A percentile compares a stretch with the other conserved stretches of the same genome.
Conservation (phyloP, 2,797 vertebrate genomes). For the Sebastes taczanowskii region DNA sequence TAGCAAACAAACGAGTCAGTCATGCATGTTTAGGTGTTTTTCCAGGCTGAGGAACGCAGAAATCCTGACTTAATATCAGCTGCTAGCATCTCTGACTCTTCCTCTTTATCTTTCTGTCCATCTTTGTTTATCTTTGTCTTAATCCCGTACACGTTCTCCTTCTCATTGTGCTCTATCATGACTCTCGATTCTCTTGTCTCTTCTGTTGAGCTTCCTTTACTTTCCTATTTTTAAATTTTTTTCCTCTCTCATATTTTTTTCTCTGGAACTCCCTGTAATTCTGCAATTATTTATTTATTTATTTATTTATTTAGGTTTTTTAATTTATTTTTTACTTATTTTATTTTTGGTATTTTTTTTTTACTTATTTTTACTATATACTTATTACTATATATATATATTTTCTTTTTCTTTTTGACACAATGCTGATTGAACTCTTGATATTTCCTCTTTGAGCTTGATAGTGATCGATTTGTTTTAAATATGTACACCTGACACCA, state of each 20-base stretch:
- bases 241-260: too few relatives aligned
- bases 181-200: background rate
- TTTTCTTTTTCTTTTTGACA: too few relatives aligned
- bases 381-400: too few relatives aligned
- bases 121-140: background rate
- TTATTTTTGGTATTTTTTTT: too few relatives aligned
- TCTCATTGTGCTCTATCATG: background rate
- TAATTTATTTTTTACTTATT: too few relatives aligned
- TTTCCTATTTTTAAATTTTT: background rate
- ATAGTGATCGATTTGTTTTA: background rate
- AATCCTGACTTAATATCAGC: background rate
- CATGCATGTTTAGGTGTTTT: conserved; percentile 15
- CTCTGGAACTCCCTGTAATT: too few relatives aligned
- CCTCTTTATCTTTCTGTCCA: background rate
- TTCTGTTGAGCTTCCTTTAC: background rate
- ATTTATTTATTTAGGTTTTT: too few relatives aligned
- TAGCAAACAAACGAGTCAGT: background rate
- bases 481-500: background rate
- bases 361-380: too few relatives aligned
- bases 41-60: conserved; percentile 15
- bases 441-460: background rate
- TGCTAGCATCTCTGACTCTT: conserved; percentile 1
- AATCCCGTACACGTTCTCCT: background rate
- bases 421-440: background rate
- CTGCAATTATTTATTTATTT: too few relatives aligned